Evolutionary conservation across 2,888 invertebrate species (phyloP).

Genomic region (Drosophila algonquin): DNA sequence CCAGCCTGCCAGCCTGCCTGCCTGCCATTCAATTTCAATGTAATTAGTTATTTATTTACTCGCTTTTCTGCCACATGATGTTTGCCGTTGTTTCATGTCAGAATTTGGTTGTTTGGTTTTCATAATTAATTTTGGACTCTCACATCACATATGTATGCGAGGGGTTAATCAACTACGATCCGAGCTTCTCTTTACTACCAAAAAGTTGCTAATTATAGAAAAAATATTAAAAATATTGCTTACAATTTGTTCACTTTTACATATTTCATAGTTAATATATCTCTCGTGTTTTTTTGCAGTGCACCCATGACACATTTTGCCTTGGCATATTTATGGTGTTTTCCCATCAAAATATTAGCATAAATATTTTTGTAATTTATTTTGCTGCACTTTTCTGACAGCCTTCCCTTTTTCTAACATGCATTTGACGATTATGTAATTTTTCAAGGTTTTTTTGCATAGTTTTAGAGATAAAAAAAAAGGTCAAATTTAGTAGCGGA

Average conservation of each 20-base stretch:
- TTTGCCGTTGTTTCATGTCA: background rate
- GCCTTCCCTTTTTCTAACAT: slow-evolving; percentile 5
- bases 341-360: slow-evolving; percentile 66
- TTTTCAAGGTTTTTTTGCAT: slow-evolving; percentile 18
- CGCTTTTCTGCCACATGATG: background rate
- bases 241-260: background rate
- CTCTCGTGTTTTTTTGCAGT: background rate
- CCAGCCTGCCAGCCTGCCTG: background rate
- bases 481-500: background rate
- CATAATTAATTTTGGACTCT: background rate
- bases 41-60: background rate
- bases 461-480: background rate
- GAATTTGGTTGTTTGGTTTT: background rate
- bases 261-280: no score
- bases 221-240: no score
- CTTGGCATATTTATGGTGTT: slow-evolving; percentile 32
- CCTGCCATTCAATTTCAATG: slow-evolving; percentile 6
- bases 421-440: slow-evolving; percentile 6
- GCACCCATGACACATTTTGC: slow-evolving; percentile 3
- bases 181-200: no score
- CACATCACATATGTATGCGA: background rate
- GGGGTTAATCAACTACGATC: background rate
- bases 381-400: slow-evolving; percentile 26
- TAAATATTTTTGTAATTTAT: slow-evolving; percentile 62
- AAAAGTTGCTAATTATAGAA: no score